These are phyloP conservation scores for Acronicta aceris DNA, from an alignment of 2,888 invertebrate species.

Conservation along the genomic window DNA sequence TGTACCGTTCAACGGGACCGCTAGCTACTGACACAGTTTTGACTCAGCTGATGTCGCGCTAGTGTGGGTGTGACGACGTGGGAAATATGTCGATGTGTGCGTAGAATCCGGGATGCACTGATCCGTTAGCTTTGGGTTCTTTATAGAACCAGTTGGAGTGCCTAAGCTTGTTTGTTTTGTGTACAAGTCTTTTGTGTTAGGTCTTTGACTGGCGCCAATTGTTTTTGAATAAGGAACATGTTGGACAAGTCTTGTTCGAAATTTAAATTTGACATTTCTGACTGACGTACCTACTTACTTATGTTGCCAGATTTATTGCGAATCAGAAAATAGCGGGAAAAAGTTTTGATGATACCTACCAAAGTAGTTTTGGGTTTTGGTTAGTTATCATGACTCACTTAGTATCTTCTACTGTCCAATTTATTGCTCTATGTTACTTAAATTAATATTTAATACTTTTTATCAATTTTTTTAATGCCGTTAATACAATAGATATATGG, in stretches of 20 bases:
- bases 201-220: constrained; percentile 55
- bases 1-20: constrained; percentile 78
- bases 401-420: too few relatives aligned
- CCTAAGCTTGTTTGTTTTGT: constrained; percentile 59
- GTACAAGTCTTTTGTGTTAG: constrained; percentile 56
- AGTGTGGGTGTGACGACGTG: constrained; percentile 65
- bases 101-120: constrained; percentile 75
- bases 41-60: constrained; percentile 78
- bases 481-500: too few relatives aligned
- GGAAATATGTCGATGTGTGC: constrained; percentile 66
- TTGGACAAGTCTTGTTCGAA: constrained; percentile 13
- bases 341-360: too few relatives aligned
- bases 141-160: constrained; percentile 65
- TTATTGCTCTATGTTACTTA: too few relatives aligned
- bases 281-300: not conserved
- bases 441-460: too few relatives aligned
- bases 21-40: constrained; percentile 85
- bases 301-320: not conserved
- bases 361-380: too few relatives aligned
- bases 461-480: too few relatives aligned
- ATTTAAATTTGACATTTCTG: constrained; percentile 20
- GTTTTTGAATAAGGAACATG: constrained; percentile 36
- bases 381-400: too few relatives aligned
- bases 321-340: not conserved
- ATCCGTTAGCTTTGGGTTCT: constrained; percentile 73